Conservation (phyloP, 1,140 invertebrate species). For the Zaprionus kolodkinae region DNA sequence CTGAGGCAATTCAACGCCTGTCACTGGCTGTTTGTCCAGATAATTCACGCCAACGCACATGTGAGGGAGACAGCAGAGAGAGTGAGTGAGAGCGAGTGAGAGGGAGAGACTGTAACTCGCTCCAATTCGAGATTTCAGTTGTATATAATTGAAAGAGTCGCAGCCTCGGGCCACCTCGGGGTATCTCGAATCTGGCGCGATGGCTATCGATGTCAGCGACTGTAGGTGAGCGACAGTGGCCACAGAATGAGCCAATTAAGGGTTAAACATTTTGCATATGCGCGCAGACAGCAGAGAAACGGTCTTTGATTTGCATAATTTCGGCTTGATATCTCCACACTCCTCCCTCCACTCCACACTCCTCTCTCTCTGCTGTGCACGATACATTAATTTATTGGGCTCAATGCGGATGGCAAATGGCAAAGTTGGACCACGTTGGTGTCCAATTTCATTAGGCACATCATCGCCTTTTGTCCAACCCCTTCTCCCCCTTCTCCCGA, state of each 20-base stretch:
- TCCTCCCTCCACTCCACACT: no score
- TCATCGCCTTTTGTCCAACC: conserved; percentile 46
- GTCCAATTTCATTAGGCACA: conserved; percentile 82
- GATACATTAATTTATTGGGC: conserved; percentile 56
- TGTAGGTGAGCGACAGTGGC: conserved; percentile 64
- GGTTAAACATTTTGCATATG: conserved; percentile 81
- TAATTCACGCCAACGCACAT: conserved; percentile 77
- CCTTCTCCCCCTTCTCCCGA: background rate
- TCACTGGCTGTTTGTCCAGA: conserved; percentile 79
- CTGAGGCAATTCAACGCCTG: conserved; percentile 77
- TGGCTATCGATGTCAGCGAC: conserved; percentile 73
- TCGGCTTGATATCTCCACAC: conserved; percentile 51
- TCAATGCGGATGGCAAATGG: conserved; percentile 17
- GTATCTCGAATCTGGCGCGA: conserved; percentile 54
- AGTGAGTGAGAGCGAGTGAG: no score
- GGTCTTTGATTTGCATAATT: conserved; percentile 77
- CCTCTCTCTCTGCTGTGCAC: conserved; percentile 34
- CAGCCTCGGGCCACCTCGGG: conserved; percentile 1
- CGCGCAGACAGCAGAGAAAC: conserved; percentile 29
- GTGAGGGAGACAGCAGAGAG: background rate
- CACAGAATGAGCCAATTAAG: conserved; percentile 77
- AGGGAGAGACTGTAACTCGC: conserved; percentile 19
- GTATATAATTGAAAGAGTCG: conserved; percentile 61
- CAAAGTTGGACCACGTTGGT: conserved; percentile 56
- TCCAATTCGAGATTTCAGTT: conserved; percentile 9